Evolutionary conservation across 92 coral and sea anemone genomes (phyloP), one percentile per base, ranked within the genome.

Genomic region (Pocillopora grandis): DNA sequence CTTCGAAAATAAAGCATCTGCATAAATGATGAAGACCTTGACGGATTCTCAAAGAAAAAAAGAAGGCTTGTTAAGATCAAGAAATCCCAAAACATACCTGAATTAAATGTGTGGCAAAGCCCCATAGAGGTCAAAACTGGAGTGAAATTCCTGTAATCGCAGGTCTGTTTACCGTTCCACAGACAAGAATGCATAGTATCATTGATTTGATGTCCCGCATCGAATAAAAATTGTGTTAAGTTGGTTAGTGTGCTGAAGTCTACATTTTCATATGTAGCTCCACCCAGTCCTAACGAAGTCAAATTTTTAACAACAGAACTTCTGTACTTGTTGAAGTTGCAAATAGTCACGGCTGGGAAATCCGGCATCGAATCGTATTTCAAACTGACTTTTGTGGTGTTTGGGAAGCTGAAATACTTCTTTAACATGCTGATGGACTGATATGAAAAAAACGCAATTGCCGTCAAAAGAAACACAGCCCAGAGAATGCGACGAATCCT

Each of bases 301-400:
- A 42, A 42, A 42, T 42, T 7, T 42, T 42, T 7, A 27, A 72
- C 76, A 1, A 15, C 42, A 52, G 79, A 75, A 56, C 63, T 81
- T 10, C 89, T 81, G 27, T 89, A 48, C 31, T 85, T 81, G 72
- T 79, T 92, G 20, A 92, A 92, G 63, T 80, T 92, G 57, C 95
- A 90, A 21, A 92, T 55, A 3, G 95, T 92, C 10, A 92, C 89
- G 1, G 95, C 90, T 19, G 95, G 95, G 77, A 90, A 92, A 18
- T 66, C 76, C 20, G 75, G 75, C 17, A 8, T 10, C 61, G 52
- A 14, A 20, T 89, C 88, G 58, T 80, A 66, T 27, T 56, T 76
- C 35, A 87, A 36, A 13, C 66, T 87, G 33, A 74, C 78, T 73
- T 90, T 90, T 49, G 95, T 84, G 31, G 69, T 75, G 10, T 87